phyloP scores from a whole-genome alignment of 2,888 invertebrate species.

The Oxystoma pomonae region DNA sequence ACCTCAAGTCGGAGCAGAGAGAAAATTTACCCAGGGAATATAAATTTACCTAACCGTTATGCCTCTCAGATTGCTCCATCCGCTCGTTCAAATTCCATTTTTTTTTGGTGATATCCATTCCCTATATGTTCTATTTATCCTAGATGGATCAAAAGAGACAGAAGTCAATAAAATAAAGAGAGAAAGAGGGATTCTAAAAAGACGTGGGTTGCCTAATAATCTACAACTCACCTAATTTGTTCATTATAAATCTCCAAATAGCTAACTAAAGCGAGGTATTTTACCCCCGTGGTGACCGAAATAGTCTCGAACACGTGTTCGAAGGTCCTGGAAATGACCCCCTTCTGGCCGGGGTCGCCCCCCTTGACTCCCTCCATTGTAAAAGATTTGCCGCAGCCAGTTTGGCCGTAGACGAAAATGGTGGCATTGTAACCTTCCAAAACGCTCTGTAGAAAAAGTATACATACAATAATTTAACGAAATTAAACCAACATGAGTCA shows the following conservation, averaged over 20 bases:
- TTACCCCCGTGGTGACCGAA: slow-evolving; percentile 64
- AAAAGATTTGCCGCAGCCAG: slow-evolving; percentile 87
- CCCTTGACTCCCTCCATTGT: slow-evolving; percentile 73
- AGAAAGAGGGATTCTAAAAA: too few species aligned
- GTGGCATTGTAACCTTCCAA: slow-evolving; percentile 91
- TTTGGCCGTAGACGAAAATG: slow-evolving; percentile 91
- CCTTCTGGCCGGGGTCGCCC: slow-evolving; percentile 47
- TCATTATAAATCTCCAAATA: slow-evolving; percentile 85
- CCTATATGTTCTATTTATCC: too few species aligned
- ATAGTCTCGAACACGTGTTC: slow-evolving; percentile 88
- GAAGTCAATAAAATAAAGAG: too few species aligned
- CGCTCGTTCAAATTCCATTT: too few species aligned
- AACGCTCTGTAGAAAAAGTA: slow-evolving; percentile 56
- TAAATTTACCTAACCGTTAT: too few species aligned
- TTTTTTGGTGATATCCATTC: too few species aligned
- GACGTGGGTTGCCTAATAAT: too few species aligned
- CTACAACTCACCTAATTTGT: slow-evolving; percentile 56
- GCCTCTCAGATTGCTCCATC: too few species aligned
- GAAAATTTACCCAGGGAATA: too few species aligned
- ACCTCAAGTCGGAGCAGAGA: too few species aligned
- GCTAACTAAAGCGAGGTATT: slow-evolving; percentile 72
- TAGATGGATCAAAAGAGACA: too few species aligned
- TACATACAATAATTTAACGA: neutral
- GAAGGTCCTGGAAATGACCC: slow-evolving; percentile 75
- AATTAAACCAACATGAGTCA: too few species aligned